Evolutionary conservation across 2,888 invertebrate species (phyloP).

Genomic region (Lathronympha strigana): DNA sequence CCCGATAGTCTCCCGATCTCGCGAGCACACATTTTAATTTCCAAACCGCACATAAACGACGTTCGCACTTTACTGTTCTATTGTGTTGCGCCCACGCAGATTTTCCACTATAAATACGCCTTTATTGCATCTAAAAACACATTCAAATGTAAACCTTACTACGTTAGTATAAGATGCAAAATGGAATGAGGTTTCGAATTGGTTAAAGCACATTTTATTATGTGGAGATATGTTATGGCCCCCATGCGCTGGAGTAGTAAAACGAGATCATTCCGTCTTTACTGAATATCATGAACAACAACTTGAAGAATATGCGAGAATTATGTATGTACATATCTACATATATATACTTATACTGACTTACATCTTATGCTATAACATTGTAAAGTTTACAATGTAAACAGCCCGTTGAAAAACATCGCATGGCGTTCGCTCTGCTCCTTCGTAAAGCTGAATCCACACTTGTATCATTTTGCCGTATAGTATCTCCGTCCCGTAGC

Average conservation of each 20-base stretch:
- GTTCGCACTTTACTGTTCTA: slow-evolving; percentile 79
- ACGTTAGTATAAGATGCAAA: background rate
- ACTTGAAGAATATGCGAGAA: no score
- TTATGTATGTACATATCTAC: background rate
- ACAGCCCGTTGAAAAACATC: no score
- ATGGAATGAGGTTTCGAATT: background rate
- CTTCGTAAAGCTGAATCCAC: no score
- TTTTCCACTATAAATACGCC: slow-evolving; percentile 25
- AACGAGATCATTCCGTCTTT: slow-evolving; percentile 39
- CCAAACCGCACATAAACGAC: slow-evolving; percentile 82
- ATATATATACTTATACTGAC: background rate
- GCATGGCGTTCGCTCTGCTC: no score
- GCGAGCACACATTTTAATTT: slow-evolving; percentile 80
- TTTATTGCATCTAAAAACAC: background rate
- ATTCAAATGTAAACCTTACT: background rate
- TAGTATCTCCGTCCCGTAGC: no score
- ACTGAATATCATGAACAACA: slow-evolving; percentile 39
- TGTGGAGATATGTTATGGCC: slow-evolving; percentile 54
- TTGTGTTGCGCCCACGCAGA: slow-evolving; percentile 63
- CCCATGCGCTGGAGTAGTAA: slow-evolving; percentile 52
- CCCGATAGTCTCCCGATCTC: slow-evolving; percentile 58
- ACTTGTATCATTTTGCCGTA: no score
- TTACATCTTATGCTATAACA: background rate
- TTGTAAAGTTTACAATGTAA: no score
- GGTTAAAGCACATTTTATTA: background rate